Evolutionary conservation across 2,797 vertebrate species (phyloP).

Genomic region (Morelia viridis): DNA sequence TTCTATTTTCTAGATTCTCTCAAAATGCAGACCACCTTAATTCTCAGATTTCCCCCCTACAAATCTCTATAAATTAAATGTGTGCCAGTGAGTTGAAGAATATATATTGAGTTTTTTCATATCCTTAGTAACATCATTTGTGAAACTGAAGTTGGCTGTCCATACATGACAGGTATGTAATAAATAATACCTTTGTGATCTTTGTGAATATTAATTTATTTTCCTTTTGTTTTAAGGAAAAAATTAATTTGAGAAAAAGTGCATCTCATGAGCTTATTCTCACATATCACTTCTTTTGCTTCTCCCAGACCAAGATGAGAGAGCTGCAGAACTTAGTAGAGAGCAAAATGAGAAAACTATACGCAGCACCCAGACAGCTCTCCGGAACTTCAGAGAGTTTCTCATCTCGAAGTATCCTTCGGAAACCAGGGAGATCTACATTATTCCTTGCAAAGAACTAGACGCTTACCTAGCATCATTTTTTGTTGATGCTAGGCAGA

Average conservation of each 20-base stretch:
- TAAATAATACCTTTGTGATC: slow-evolving; percentile 53
- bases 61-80: slow-evolving; percentile 50
- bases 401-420: slow-evolving; percentile 84
- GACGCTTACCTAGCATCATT: slow-evolving; percentile 84
- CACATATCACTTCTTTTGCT: slow-evolving; percentile 55
- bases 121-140: slow-evolving; percentile 59
- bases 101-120: slow-evolving; percentile 54
- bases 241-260: slow-evolving; percentile 56
- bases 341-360: slow-evolving; percentile 88
- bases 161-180: slow-evolving; percentile 59
- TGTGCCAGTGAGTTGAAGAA: slow-evolving; percentile 46
- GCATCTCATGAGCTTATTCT: slow-evolving; percentile 73
- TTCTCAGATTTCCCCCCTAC: slow-evolving; percentile 42
- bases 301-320: slow-evolving; percentile 81
- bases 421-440: slow-evolving; percentile 81
- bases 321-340: slow-evolving; percentile 79
- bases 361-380: slow-evolving; percentile 82
- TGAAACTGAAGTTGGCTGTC: slow-evolving; percentile 70
- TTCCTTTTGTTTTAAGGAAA: slow-evolving; percentile 52
- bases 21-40: slow-evolving; percentile 46
- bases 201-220: slow-evolving; percentile 52
- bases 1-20: slow-evolving; percentile 45
- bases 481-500: slow-evolving; percentile 84
- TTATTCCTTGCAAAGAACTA: slow-evolving; percentile 82
- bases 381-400: slow-evolving; percentile 84